Conservation (phyloP, 2,888 invertebrate species). For the Drosophila macrospina region DNA sequence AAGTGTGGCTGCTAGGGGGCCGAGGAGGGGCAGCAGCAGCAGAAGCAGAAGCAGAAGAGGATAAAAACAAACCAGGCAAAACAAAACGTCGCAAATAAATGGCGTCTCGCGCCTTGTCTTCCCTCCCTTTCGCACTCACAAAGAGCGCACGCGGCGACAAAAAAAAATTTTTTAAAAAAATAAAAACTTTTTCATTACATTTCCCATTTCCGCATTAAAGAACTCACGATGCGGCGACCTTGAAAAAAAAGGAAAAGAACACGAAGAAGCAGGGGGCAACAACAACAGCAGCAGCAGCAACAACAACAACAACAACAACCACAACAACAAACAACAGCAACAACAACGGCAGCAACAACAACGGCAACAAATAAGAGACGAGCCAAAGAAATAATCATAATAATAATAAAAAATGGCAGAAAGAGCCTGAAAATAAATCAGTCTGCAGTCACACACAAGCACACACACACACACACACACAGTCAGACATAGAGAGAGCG, state of each 20-base stretch:
- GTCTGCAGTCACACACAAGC: slow-evolving; percentile 60
- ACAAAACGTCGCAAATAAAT: slow-evolving; percentile 61
- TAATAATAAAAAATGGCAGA: slow-evolving; percentile 76
- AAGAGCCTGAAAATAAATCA: slow-evolving; percentile 78
- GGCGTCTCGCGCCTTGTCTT: slow-evolving; percentile 48
- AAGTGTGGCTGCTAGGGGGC: slow-evolving; percentile 3
- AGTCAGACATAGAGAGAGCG: not conserved
- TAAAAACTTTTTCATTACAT: slow-evolving; percentile 78
- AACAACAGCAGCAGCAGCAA: not conserved
- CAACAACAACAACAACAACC: slow-evolving; percentile 2
- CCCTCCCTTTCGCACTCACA: slow-evolving; percentile 3
- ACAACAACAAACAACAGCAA: not conserved
- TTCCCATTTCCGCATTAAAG: slow-evolving; percentile 75
- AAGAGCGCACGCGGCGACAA: slow-evolving; percentile 40
- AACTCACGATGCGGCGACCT: slow-evolving; percentile 70
- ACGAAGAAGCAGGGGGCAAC: slow-evolving; percentile 10
- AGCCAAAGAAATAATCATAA: slow-evolving; percentile 75
- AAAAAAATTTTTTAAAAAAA: slow-evolving; percentile 6
- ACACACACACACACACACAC: not conserved
- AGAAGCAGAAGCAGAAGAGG: not conserved
- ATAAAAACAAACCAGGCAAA: slow-evolving; percentile 46
- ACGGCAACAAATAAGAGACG: slow-evolving; percentile 46
- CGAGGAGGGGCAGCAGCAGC: not conserved
- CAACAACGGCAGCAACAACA: not conserved
- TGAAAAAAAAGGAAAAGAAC: slow-evolving; percentile 55